Base-by-base conservation (phyloP, 2,888 invertebrate genomes). In the Callinectes sapidus region DNA sequence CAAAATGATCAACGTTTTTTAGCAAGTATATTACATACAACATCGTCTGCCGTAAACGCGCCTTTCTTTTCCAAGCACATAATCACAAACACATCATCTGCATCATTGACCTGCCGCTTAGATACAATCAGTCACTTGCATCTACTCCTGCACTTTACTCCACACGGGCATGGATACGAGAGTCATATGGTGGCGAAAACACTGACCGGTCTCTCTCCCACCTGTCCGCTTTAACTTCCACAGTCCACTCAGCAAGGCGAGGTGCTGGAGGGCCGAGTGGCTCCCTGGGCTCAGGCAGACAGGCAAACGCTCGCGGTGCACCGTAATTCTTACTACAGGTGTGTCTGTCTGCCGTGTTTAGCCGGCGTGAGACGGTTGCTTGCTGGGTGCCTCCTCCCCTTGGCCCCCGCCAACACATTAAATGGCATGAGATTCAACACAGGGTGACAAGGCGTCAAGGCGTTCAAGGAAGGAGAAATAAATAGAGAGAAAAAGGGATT, bases 381-480 rank as follows among this genome's bases (percentile, higher is more conserved):
- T 16, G 81, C 81, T 35, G 81, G 81, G 32, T 81, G 32, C 81
- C 81, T 81, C 81, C 81, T 81, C 81, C 81, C 81, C 81, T 81
- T 81, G 35, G 32, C 81, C 81, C 32, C 35, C 81, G 28, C 81
- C 81, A 81, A 35, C 81, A 81, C 81, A 81, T 13, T 32, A 16
- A 81, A 2, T 81, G 81, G 81, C 81, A 32, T 81, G 5, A 35
- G 18, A 81, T n/a, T 81, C 2, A 81, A 81, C 35, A 81, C 81
- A 81, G 81, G 81, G 16, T 23, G 71, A 28, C 71, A 77, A 48
- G 48, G 71, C 71, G 71, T 71, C 28, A 71, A 81, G 81, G 81
- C 18, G 81, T 81, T 81, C 8, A 35, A 32, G 32, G 13, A 81
- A 81, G 32, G 81, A 2, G 32, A 35, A 32, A 71, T 0, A 71